Evolutionary conservation across 2,888 invertebrate species (phyloP), one percentile per base, ranked within the genome.

Genomic region (Eristalis pertinax): DNA sequence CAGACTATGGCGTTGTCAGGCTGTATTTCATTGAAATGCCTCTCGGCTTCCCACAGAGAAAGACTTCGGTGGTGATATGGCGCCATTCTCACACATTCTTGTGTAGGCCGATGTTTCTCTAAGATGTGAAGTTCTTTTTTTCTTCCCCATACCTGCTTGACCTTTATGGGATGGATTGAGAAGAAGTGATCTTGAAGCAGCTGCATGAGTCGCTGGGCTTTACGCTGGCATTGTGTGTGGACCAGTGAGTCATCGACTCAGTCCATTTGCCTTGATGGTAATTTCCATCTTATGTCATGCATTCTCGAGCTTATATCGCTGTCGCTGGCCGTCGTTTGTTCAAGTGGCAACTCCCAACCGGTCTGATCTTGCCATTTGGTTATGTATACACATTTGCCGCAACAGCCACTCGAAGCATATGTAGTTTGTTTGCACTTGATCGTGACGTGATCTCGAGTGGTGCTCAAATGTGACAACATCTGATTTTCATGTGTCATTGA

Each of bases 11-110:
- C 29, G 62, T 63, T 73, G 73, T 50, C 43, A 63, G 41, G 29
- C 13, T 29, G 26, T 62, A 41, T 26, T 69, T 70, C 58, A 22
- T 69, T 60, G 26, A 58, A 60, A 11, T 69, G 22, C 19, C 50
- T 50, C 50, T 50, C 19, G 19, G 43, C 38, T 38, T 38, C 38
- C 38, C 38, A 38, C 38, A 35, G 35, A 35, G 35, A 35, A 41
- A 15, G 10, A 15, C 15, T 7, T 41, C 10, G 41, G 0, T 13
- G 15, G n/a, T 43, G 15, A 15, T 8, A 4, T 50, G 50, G 50
- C 50, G 50, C 50, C 50, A 50, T 50, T 8, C 19, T n/a, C 19
- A 8, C 41, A 43, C n/a, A 15, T 43, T 43, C 43, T n/a, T 15
- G 41, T 41, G 38, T 5, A 3, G 32, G 32, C 4, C 32, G 32